A percentile compares a stretch with the other conserved stretches of the same genome.
Conservation (phyloP, 2,888 invertebrate genomes). For the Lucinisca nassula region DNA sequence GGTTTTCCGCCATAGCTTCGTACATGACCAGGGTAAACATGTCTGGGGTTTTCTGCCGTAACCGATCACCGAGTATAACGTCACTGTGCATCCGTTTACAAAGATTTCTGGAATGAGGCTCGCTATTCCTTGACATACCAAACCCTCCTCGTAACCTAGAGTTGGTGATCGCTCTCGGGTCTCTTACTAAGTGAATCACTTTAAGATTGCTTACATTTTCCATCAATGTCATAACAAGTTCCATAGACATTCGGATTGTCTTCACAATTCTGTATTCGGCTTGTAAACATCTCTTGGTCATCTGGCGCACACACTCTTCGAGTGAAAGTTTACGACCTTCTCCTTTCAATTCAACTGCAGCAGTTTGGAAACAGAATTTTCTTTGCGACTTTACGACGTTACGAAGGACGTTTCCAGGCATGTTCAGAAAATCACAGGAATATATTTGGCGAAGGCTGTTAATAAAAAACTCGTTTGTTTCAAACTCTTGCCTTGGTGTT, state of each 20-base stretch:
- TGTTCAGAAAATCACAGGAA: not conserved
- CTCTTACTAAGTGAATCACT: slow-evolving; percentile 41
- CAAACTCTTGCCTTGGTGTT: not conserved
- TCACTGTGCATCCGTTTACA: slow-evolving; percentile 27
- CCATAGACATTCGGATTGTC: slow-evolving; percentile 40
- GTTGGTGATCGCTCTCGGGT: slow-evolving; percentile 40
- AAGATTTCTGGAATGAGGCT: slow-evolving; percentile 3
- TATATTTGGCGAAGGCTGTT: not conserved
- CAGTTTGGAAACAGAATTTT: not conserved
- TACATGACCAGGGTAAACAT: not conserved
- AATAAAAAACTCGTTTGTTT: not conserved
- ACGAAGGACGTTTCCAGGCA: not conserved
- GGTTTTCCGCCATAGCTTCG: not conserved
- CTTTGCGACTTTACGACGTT: not conserved
- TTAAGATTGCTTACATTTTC: slow-evolving; percentile 7
- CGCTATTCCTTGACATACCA: not conserved
- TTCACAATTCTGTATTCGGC: slow-evolving; percentile 37
- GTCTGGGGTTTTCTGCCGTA: not conserved
- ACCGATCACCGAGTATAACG: not conserved
- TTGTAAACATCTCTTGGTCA: slow-evolving; percentile 11
- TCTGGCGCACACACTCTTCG: slow-evolving; percentile 4
- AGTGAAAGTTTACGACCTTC: not conserved
- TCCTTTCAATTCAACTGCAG: not conserved
- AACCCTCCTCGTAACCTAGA: slow-evolving; percentile 16
- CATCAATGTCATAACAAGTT: not conserved